These are phyloP conservation scores for Steinernema khuongi DNA, from an alignment of 1,140 invertebrate species.

Conservation along the genomic window DNA sequence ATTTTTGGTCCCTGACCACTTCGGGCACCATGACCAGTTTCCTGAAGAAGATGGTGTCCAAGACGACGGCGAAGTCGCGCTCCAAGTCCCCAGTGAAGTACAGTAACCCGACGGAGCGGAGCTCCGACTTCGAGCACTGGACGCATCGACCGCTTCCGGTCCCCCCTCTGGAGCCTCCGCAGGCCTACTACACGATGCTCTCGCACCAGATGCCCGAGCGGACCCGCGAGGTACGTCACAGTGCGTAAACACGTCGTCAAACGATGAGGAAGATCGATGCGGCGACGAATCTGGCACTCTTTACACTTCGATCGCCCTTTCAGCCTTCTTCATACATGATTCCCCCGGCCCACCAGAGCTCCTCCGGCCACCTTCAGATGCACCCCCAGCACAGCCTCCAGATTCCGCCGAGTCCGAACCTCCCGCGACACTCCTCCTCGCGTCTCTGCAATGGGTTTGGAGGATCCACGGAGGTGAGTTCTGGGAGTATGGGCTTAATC, in stretches of 20 bases:
- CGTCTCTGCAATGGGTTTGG: background rate
- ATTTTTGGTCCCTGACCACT: background rate
- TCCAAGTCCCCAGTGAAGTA: background rate
- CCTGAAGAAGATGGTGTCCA: background rate
- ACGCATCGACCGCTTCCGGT: constrained; percentile 1
- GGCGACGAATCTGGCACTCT: background rate
- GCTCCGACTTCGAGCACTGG: constrained; percentile 6
- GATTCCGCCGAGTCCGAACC: constrained; percentile 11
- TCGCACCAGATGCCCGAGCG: background rate
- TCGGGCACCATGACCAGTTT: background rate
- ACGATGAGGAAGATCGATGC: constrained; percentile 5
- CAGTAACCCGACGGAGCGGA: background rate
- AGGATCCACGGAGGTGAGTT: background rate
- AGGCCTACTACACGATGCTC: background rate
- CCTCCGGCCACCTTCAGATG: background rate
- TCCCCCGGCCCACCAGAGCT: background rate
- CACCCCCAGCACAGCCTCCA: background rate
- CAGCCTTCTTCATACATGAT: constrained; percentile 11
- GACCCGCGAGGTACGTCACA: background rate
- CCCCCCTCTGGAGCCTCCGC: background rate
- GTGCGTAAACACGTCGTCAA: background rate
- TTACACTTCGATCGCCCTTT: constrained; percentile 6
- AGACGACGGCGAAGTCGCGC: constrained; percentile 8
- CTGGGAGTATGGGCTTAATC: too few species aligned
- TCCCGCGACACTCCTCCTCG: background rate